Evolutionary conservation across 2,797 vertebrate species (phyloP).

Genomic region (Phaenicophaeus curvirostris): DNA sequence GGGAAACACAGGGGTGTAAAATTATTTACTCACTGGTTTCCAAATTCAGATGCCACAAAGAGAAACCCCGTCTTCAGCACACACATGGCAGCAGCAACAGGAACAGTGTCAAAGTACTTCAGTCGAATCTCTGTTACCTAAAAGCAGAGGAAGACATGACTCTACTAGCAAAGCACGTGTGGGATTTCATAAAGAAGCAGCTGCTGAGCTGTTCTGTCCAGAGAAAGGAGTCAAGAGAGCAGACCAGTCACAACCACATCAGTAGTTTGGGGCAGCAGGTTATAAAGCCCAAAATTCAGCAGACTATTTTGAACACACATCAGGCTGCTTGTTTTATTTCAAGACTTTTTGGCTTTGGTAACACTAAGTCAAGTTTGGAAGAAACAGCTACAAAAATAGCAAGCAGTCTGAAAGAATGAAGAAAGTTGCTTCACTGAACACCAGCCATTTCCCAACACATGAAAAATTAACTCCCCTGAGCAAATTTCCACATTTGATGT

Average conservation of each 20-base stretch:
- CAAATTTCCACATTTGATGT: not conserved
- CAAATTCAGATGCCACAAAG: slow-evolving; percentile 97
- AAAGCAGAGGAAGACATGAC: not conserved
- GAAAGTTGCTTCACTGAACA: not conserved
- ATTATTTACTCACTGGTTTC: slow-evolving; percentile 92
- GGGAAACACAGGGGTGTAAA: not conserved
- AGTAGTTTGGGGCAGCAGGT: not conserved
- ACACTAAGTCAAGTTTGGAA: not conserved
- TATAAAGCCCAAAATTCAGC: not conserved
- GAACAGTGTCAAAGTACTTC: slow-evolving; percentile 98
- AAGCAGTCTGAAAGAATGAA: not conserved
- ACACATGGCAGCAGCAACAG: slow-evolving; percentile 96
- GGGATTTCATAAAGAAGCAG: not conserved
- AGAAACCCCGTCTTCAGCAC: slow-evolving; percentile 98
- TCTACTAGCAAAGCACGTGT: accelerated
- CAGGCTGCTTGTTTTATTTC: not conserved
- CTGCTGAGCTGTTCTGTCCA: not conserved
- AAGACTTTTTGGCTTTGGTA: not conserved
- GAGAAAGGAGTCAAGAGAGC: not conserved
- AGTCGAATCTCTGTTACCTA: slow-evolving; percentile 97
- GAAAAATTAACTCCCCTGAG: not conserved
- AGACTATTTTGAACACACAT: not conserved
- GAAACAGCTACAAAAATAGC: not conserved
- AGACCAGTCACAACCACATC: not conserved
- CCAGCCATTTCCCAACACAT: not conserved